Evolutionary conservation across 2,113 vertebrate genomes (phyloP).

Genomic region (Xyliphius kryptos): DNA sequence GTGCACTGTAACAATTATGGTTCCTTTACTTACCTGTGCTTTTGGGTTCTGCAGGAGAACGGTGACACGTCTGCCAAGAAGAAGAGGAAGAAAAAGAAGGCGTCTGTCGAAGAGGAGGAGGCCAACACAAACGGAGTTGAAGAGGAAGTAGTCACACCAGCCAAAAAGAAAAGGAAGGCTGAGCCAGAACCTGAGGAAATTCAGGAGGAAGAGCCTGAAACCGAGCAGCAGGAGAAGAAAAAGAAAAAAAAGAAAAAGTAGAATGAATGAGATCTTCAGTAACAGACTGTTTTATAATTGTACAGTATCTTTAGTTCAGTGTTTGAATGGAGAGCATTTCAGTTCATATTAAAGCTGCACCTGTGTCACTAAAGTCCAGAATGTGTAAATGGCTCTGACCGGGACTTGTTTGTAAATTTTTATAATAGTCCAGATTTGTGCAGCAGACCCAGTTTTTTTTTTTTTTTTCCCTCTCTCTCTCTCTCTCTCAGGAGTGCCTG

Average conservation of each 20-base stretch:
- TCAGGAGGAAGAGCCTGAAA: conserved; percentile 34
- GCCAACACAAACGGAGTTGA: conserved; percentile 52
- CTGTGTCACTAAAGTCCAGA: too few relatives aligned
- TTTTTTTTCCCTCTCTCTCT: too few relatives aligned
- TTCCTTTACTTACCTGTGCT: not conserved
- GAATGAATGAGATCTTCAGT: not conserved
- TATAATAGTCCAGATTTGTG: too few relatives aligned
- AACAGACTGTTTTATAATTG: conserved; percentile 42
- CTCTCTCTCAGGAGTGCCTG: too few relatives aligned
- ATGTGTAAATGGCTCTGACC: too few relatives aligned
- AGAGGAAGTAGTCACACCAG: conserved; percentile 50
- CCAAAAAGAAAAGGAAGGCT: conserved; percentile 65
- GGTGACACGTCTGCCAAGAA: conserved; percentile 19
- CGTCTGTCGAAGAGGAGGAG: conserved; percentile 29
- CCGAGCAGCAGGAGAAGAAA: conserved; percentile 46
- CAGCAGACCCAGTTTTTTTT: too few relatives aligned
- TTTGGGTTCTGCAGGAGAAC: conserved; percentile 37
- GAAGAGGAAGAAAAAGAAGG: conserved; percentile 58
- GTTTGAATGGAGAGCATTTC: too few relatives aligned
- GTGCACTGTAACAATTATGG: not conserved
- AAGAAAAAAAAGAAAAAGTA: conserved; percentile 59
- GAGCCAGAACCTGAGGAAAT: conserved; percentile 7
- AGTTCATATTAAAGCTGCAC: too few relatives aligned
- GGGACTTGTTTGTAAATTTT: too few relatives aligned
- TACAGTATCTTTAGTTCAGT: conserved; percentile 41